phyloP scores from a whole-genome alignment of 1,140 invertebrate genomes.

The Drosophila lowei region DNA sequence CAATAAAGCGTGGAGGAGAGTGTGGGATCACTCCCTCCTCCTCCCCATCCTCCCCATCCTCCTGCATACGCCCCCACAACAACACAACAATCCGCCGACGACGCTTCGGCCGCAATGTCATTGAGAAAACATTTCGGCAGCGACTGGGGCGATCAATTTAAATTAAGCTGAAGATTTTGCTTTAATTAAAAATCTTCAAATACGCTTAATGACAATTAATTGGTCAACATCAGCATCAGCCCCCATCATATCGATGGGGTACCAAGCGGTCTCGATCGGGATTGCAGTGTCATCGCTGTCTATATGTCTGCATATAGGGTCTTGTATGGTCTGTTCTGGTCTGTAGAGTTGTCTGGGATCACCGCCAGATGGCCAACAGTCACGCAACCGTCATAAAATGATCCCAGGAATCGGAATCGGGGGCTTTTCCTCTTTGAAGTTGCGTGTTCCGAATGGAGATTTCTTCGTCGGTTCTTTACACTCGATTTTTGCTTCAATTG shows the following conservation, averaged over 20 bases:
- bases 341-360: conserved; percentile 13
- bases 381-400: conserved; percentile 71
- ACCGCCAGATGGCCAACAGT: conserved; percentile 66
- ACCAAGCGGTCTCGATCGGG: conserved; percentile 24
- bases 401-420: conserved; percentile 24
- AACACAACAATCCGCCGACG: background rate
- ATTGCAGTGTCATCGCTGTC: conserved; percentile 29
- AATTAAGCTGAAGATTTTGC: conserved; percentile 78
- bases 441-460: conserved; percentile 46
- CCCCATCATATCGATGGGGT: conserved; percentile 36
- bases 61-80: conserved; percentile 2
- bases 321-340: background rate
- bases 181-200: conserved; percentile 82
- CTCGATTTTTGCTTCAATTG: conserved; percentile 59
- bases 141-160: conserved; percentile 69
- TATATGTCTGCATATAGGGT: too few species aligned
- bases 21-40: background rate
- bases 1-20: too few species aligned
- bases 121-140: conserved; percentile 51
- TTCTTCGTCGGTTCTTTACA: conserved; percentile 24
- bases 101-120: conserved; percentile 44
- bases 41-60: background rate
- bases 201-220: conserved; percentile 81
- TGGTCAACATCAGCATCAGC: conserved; percentile 65
- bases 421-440: conserved; percentile 46